phyloP scores from a whole-genome alignment of 2,113 vertebrate genomes.

The Shinisaurus crocodilurus region DNA sequence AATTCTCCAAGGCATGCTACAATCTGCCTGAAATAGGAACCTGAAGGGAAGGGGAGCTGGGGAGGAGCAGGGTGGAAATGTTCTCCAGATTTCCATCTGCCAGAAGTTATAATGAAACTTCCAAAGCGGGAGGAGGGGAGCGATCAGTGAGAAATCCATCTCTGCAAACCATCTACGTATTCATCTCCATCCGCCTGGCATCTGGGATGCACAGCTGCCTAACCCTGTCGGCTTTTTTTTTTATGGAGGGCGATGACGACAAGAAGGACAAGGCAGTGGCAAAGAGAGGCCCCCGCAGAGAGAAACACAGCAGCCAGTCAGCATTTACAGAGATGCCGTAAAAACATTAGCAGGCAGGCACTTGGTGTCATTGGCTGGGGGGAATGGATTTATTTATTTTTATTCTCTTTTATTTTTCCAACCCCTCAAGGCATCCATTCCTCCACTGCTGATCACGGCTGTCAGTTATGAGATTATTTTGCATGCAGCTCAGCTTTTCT shows the following conservation, averaged over 20 bases:
- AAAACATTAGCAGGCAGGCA: background rate
- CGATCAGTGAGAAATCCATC: background rate
- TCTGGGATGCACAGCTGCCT: slow-evolving; percentile 9
- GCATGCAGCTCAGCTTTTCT: too few species aligned
- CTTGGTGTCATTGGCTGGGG: background rate
- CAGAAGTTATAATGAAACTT: background rate
- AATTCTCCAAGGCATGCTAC: background rate
- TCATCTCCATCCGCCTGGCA: background rate
- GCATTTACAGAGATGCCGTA: background rate
- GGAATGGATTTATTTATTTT: background rate
- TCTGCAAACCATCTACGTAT: background rate
- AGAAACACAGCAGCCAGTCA: background rate
- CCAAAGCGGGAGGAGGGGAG: background rate
- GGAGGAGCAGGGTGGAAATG: background rate
- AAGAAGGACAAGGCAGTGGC: background rate
- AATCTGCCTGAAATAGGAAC: background rate
- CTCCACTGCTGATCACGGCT: accelerated
- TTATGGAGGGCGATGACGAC: background rate
- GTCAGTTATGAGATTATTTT: accelerated
- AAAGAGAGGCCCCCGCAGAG: background rate
- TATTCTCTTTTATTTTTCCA: background rate
- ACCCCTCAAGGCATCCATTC: background rate
- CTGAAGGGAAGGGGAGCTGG: background rate
- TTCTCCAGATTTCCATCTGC: background rate
- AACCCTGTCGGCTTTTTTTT: background rate